Evolutionary conservation across 2,113 vertebrate genomes (phyloP), one percentile per base, ranked within the genome.

Genomic region (Hyla sarda): DNA sequence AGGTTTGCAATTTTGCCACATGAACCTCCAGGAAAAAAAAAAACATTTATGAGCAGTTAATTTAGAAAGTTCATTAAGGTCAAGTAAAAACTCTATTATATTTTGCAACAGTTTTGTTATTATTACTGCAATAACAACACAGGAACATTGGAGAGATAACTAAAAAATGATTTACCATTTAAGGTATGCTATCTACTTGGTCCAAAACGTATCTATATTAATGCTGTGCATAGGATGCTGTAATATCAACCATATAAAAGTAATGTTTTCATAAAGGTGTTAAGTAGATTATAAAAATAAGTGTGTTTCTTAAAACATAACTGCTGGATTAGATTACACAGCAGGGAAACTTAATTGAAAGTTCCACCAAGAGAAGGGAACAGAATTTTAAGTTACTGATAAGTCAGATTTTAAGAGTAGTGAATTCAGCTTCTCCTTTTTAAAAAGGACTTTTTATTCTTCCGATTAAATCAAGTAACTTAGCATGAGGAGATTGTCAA

Each of bases 241-340:
- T 62, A 54, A 60, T 80, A 80, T 62, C 12, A 13, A 60, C n/a
- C 9, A 47, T 47, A 47, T 81, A 81, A 81, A 81, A 65, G 25
- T 71, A 71, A 52, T 82, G 45, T 69, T 69, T 69, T 82, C 37
- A 69, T 50, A 82, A 82, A 82, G 80, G 80, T 71, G 6, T 81
- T 82, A 82, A 69, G 28, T 52, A 82, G 80, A 82, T 67, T 82
- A 69, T 67, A 69, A 82, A 82, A 82, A 48, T 82, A 32, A 71
- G 47, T 19, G n/a, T 54, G n/a, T 81, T 45, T 17, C 78, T 65
- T 19, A 47, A 80, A 65, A 81, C 77, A 81, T 81, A 45, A 81
- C 34, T 65, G 2, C 13, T 47, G 58, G 78, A 81, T 81, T 81
- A 81, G 13, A 81, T 81, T 62, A 41, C 78, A 65, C 56, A 65